Evolutionary conservation across 2,888 invertebrate species (phyloP).

Genomic region (Imbricaverruca yamaguchii): DNA sequence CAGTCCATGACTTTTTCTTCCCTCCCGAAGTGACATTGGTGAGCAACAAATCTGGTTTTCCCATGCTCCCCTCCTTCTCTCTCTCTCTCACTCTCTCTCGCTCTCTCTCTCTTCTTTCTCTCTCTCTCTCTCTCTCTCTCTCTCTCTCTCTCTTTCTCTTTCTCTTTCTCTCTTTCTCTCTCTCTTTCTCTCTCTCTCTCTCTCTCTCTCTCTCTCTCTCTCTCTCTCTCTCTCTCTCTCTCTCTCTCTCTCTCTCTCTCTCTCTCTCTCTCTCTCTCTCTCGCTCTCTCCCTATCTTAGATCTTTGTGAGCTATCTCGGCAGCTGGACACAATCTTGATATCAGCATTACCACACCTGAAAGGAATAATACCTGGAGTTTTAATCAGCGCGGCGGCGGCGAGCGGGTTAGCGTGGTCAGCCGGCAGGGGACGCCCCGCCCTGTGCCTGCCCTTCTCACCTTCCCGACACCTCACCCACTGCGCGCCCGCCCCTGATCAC

Average conservation of each 20-base stretch:
- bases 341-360: not conserved
- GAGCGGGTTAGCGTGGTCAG: not conserved
- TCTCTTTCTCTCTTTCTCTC: not conserved
- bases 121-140: not conserved
- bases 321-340: not conserved
- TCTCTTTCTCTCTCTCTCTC: slow-evolving; percentile 3
- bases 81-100: too few species aligned
- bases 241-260: not conserved
- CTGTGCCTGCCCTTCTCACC: not conserved
- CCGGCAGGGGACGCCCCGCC: not conserved
- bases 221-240: not conserved
- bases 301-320: not conserved
- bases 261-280: not conserved
- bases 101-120: not conserved
- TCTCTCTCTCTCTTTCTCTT: not conserved
- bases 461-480: too few species aligned
- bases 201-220: slow-evolving; percentile 4
- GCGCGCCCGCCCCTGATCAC: not conserved
- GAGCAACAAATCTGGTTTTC: too few species aligned
- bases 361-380: not conserved
- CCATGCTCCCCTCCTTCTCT: too few species aligned
- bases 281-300: not conserved
- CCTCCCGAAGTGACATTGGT: not conserved
- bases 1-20: not conserved
- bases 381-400: not conserved